phyloP scores from a whole-genome alignment of 2,888 invertebrate genomes.

The Athalia circularis region DNA sequence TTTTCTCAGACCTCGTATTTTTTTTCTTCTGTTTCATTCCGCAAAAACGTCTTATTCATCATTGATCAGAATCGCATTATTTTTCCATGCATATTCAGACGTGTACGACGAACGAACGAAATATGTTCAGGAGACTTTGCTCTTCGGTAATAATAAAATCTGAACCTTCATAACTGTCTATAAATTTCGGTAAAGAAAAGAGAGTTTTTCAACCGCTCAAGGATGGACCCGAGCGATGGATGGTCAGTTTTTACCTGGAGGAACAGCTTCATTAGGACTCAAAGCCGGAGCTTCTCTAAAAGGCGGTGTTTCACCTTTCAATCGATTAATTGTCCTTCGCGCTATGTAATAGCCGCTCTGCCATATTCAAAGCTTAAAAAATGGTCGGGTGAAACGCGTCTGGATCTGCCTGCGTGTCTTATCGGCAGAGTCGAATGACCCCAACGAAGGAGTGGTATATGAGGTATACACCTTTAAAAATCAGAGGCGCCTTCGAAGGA shows the following conservation, averaged over 20 bases:
- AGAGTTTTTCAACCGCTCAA: too few species aligned
- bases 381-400: slow-evolving; percentile 14
- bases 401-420: not conserved
- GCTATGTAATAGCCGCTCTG: not conserved
- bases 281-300: slow-evolving; percentile 18
- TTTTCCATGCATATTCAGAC: not conserved
- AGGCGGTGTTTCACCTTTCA: slow-evolving; percentile 7
- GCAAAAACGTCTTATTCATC: too few species aligned
- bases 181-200: too few species aligned
- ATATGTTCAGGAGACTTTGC: too few species aligned
- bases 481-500: slow-evolving; percentile 29
- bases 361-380: not conserved
- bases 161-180: too few species aligned
- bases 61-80: too few species aligned
- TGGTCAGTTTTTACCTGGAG: slow-evolving; percentile 20
- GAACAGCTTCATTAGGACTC: slow-evolving; percentile 24
- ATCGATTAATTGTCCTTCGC: slow-evolving; percentile 33
- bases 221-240: not conserved
- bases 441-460: slow-evolving; percentile 4
- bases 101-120: too few species aligned
- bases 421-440: slow-evolving; percentile 13
- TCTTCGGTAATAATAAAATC: too few species aligned
- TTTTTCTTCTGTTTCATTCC: too few species aligned
- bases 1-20: not conserved
- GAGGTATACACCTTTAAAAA: not conserved